phyloP scores from a whole-genome alignment of 2,888 invertebrate genomes.

The Gymnosoma rotundatum region DNA sequence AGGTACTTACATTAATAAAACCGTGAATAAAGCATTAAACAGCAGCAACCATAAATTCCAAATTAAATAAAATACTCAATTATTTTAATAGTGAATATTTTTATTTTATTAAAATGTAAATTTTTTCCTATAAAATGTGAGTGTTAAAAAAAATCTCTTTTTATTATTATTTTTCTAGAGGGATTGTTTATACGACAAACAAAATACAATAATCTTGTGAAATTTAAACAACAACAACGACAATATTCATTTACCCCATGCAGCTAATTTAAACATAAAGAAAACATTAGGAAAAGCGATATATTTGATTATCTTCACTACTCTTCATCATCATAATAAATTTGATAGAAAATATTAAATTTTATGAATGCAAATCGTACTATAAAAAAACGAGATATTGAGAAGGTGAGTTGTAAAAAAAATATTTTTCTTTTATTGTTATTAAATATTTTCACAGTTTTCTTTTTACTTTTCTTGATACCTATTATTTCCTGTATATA shows the following conservation, averaged over 20 bases:
- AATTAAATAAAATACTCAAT: no score
- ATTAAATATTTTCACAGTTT: slow-evolving; percentile 18
- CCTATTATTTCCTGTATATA: slow-evolving; percentile 51
- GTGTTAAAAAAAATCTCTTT: slow-evolving; percentile 12
- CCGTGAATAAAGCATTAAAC: background rate
- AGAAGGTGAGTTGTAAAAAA: slow-evolving; percentile 49
- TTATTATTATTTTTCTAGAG: slow-evolving; percentile 28
- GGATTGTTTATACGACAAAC: slow-evolving; percentile 19
- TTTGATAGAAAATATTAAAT: slow-evolving; percentile 15
- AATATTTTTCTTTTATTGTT: background rate
- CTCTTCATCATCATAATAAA: slow-evolving; percentile 12
- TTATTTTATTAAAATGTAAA: background rate
- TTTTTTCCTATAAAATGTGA: slow-evolving; percentile 10
- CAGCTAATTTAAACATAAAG: slow-evolving; percentile 9
- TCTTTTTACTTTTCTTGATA: slow-evolving; percentile 25
- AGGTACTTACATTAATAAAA: no score
- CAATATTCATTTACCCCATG: slow-evolving; percentile 31
- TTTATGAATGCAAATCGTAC: background rate
- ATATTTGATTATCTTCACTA: slow-evolving; percentile 9
- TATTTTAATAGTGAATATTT: no score
- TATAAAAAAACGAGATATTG: background rate
- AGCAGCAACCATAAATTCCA: slow-evolving; percentile 25
- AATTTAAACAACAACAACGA: slow-evolving; percentile 31
- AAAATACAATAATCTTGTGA: slow-evolving; percentile 7
- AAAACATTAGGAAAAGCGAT: slow-evolving; percentile 13